Conservation (phyloP, 2,888 invertebrate genomes). For the Drosophila mayaguana region DNA sequence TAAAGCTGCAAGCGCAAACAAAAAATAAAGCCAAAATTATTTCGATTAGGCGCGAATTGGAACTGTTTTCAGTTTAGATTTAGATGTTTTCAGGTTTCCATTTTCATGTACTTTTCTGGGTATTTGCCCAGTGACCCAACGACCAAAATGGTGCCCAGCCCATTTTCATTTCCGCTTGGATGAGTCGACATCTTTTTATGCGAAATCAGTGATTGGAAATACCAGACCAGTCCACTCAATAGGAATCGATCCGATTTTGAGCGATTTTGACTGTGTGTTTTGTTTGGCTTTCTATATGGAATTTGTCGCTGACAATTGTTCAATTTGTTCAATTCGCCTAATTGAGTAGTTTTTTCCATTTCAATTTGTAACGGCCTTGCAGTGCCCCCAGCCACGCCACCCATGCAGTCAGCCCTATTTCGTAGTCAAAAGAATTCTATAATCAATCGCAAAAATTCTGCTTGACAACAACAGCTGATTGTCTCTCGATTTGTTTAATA, state of each 20-base stretch:
- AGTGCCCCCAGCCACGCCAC: background rate
- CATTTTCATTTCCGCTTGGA: constrained; percentile 75
- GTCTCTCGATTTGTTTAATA: constrained; percentile 18
- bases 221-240: constrained; percentile 22
- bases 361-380: constrained; percentile 47
- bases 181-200: constrained; percentile 55
- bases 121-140: constrained; percentile 34
- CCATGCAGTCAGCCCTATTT: constrained; percentile 39
- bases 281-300: constrained; percentile 51
- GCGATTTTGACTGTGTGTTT: constrained; percentile 67
- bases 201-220: constrained; percentile 79
- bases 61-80: constrained; percentile 28
- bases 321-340: constrained; percentile 59
- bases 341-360: constrained; percentile 73
- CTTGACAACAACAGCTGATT: constrained; percentile 32
- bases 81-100: background rate
- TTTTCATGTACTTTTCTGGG: constrained; percentile 2
- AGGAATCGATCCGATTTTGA: constrained; percentile 58
- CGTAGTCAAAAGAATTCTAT: constrained; percentile 59
- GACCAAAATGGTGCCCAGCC: constrained; percentile 45
- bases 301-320: constrained; percentile 63
- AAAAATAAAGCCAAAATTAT: constrained; percentile 7
- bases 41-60: constrained; percentile 18
- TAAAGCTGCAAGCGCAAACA: constrained; percentile 29
- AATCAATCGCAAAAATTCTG: constrained; percentile 1